phyloP scores from a whole-genome alignment of 2,113 vertebrate species.

The Noturus placidus region DNA sequence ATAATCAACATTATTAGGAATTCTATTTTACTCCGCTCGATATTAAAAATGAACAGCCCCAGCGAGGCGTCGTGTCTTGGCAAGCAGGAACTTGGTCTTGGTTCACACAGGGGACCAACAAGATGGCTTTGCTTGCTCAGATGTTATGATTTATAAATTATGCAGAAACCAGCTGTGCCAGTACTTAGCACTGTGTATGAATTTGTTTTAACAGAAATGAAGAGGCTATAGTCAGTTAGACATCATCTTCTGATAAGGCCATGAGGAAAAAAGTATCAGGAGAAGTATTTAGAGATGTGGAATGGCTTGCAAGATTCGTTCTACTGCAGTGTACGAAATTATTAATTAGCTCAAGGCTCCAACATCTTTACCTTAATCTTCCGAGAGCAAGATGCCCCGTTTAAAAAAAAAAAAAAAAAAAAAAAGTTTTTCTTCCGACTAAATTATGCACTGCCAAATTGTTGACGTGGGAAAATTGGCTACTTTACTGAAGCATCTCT shows the following conservation, averaged over 20 bases:
- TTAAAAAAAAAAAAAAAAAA: neutral
- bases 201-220: slow-evolving; percentile 54
- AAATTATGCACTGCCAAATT: slow-evolving; percentile 69
- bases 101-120: slow-evolving; percentile 59
- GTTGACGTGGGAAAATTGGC: slow-evolving; percentile 70
- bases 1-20: slow-evolving; percentile 64
- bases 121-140: slow-evolving; percentile 63
- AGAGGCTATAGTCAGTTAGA: slow-evolving; percentile 30
- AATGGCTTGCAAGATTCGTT: neutral
- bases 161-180: slow-evolving; percentile 66
- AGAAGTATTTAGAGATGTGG: neutral
- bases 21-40: slow-evolving; percentile 54
- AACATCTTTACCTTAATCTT: slow-evolving; percentile 8
- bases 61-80: slow-evolving; percentile 52
- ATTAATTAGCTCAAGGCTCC: neutral
- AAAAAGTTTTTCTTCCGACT: slow-evolving; percentile 50
- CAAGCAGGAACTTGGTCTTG: slow-evolving; percentile 52
- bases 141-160: slow-evolving; percentile 72
- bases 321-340: slow-evolving; percentile 5
- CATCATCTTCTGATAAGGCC: slow-evolving; percentile 4
- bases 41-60: slow-evolving; percentile 67
- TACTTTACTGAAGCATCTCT: slow-evolving; percentile 61
- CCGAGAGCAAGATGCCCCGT: slow-evolving; percentile 31
- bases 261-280: neutral
- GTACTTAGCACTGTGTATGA: slow-evolving; percentile 66